Evolutionary conservation across 2,797 vertebrate genomes (phyloP).

Genomic region (Podarcis lilfordi): DNA sequence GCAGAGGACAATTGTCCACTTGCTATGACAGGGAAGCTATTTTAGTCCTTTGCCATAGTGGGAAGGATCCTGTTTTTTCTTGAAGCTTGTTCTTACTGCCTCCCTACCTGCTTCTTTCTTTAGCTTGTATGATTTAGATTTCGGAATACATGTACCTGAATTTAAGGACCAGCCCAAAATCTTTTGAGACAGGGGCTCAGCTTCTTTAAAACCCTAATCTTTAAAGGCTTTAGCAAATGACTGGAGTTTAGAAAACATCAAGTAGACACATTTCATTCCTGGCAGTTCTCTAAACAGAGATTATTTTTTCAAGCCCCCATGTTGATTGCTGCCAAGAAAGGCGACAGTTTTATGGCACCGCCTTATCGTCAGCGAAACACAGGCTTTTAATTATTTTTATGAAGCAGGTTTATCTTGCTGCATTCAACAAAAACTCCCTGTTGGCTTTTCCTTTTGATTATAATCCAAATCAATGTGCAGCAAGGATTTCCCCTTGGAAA

Average conservation of each 20-base stretch:
- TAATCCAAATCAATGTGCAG: slow-evolving; percentile 6
- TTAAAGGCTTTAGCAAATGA: slow-evolving; percentile 43
- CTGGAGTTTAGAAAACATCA: slow-evolving; percentile 40
- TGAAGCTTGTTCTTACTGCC: slow-evolving; percentile 5
- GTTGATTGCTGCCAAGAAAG: slow-evolving; percentile 23
- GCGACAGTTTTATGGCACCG: slow-evolving; percentile 24
- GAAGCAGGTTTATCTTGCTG: slow-evolving; percentile 23
- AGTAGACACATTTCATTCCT: slow-evolving; percentile 38
- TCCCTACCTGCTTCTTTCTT: not conserved
- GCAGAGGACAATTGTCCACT: not conserved
- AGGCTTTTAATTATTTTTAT: slow-evolving; percentile 35
- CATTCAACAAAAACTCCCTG: slow-evolving; percentile 22
- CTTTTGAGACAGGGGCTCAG: slow-evolving; percentile 1
- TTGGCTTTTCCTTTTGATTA: slow-evolving; percentile 1
- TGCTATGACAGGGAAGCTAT: not conserved
- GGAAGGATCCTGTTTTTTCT: not conserved
- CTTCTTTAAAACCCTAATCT: slow-evolving; percentile 22
- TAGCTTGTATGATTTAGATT: not conserved
- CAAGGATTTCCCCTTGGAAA: slow-evolving; percentile 23
- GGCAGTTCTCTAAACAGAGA: slow-evolving; percentile 30
- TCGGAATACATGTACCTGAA: slow-evolving; percentile 8
- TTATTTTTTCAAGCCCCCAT: slow-evolving; percentile 26
- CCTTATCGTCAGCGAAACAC: slow-evolving; percentile 5
- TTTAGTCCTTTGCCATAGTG: slow-evolving; percentile 7
- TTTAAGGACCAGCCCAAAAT: slow-evolving; percentile 12